Evolutionary conservation across 2,797 vertebrate genomes (phyloP), one percentile per base, ranked within the genome.

Genomic region (Gymnoscopelus braueri): DNA sequence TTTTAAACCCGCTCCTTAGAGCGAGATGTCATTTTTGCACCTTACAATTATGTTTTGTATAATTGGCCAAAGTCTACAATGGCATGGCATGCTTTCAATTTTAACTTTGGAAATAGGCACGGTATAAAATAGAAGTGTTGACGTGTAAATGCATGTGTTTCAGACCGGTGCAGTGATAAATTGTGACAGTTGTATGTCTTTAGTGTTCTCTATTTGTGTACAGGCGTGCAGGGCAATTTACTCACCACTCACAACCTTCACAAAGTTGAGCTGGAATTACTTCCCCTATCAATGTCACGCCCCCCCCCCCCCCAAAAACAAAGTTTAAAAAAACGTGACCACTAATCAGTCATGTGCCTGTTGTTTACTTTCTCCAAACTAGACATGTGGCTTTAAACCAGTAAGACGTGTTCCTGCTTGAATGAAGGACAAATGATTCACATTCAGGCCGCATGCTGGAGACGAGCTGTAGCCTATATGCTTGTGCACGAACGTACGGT

Each of bases 381-480:
- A 63, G 32, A 59, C 11, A 0, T n/a, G 32, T 49, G 10, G 76
- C 85, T 83, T 75, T 80, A 71, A 84, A 69, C 78, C 60, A 63
- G 35, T 74, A 50, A 2, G 63, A 63, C 69, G 29, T 77, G 84
- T 87, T 85, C 77, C 51, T 52, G 60, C 63, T 70, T 65, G 62
- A 39, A 65, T 58, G 8, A 29, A 60, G 78, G 66, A 64, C 66
- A 77, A 56, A 62, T 67, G 75, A 65, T 77, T 59, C 57, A 29
- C 57, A 77, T 39, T 10, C 35, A 6, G 24, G 50, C 29, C 50
- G 3, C 6, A 1, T 61, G 72, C 77, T 2, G 6, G 54, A 80
- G 60, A 48, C 61, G 3, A 15, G 1, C 54, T 44, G 19, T n/a
- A 66, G 56, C 85, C 77, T 78, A 79, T 78, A 79, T 58, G 75